These are phyloP conservation scores for Mastigias papua DNA, from an alignment of 30 jellyfish, hydroid and myxozoan species.

Conservation along the genomic window DNA sequence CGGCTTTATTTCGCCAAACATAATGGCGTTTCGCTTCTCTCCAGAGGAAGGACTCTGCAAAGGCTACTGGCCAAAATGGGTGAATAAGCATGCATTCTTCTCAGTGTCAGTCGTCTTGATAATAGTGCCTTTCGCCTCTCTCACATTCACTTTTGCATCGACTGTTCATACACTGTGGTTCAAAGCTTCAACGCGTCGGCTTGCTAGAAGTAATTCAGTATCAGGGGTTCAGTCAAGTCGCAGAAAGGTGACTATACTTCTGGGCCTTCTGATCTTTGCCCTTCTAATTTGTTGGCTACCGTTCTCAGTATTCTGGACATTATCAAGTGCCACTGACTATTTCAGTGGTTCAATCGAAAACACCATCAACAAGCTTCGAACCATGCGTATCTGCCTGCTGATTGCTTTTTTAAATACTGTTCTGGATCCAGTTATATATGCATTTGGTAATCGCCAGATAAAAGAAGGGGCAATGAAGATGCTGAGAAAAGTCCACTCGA, in stretches of 20 bases:
- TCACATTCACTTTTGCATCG: constrained; percentile 79
- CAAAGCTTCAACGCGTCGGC: constrained; percentile 40
- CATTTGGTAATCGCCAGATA: constrained; percentile 72
- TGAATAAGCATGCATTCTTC: constrained; percentile 46
- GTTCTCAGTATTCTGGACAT: constrained; percentile 76
- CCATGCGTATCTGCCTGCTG: constrained; percentile 43
- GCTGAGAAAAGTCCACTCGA: no score
- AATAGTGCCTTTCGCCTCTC: constrained; percentile 60
- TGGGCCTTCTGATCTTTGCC: constrained; percentile 77
- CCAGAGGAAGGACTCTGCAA: constrained; percentile 61
- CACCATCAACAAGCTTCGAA: constrained; percentile 34
- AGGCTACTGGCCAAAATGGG: constrained; percentile 88
- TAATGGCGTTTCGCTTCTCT: constrained; percentile 65
- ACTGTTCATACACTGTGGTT: constrained; percentile 82
- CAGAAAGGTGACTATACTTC: constrained; percentile 64
- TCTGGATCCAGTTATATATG: constrained; percentile 86
- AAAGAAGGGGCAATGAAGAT: constrained; percentile 48
- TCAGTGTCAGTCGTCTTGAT: constrained; percentile 56
- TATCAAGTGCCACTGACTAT: constrained; percentile 71
- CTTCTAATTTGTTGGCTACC: constrained; percentile 85
- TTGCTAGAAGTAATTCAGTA: constrained; percentile 8
- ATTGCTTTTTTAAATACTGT: constrained; percentile 77
- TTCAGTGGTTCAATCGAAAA: constrained; percentile 48
- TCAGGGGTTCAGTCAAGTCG: constrained; percentile 66
- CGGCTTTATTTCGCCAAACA: constrained; percentile 71